phyloP scores from a whole-genome alignment of 2,888 invertebrate species.

The Isotomurus palustris region DNA sequence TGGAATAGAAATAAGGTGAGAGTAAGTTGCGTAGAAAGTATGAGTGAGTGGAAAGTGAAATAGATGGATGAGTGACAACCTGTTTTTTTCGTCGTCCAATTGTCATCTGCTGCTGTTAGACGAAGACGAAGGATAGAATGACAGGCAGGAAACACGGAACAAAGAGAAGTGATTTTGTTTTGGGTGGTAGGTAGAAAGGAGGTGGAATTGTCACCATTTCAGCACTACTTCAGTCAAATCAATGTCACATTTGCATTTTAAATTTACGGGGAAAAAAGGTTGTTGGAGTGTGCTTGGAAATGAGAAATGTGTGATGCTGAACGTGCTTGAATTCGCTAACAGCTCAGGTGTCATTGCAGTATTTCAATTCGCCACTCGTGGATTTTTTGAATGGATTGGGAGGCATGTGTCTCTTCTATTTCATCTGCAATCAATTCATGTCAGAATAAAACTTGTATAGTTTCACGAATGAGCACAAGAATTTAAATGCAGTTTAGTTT shows the following conservation, averaged over 20 bases:
- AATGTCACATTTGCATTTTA: slow-evolving; percentile 1
- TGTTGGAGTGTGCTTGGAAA: too few relatives aligned
- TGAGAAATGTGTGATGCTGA: slow-evolving; percentile 3
- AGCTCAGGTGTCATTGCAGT: too few relatives aligned
- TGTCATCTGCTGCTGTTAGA: too few relatives aligned
- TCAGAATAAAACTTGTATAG: too few relatives aligned
- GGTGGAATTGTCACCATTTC: not conserved
- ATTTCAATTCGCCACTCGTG: too few relatives aligned
- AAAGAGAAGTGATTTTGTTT: not conserved
- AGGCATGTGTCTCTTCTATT: too few relatives aligned
- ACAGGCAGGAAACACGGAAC: not conserved
- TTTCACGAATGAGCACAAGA: too few relatives aligned
- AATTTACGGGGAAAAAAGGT: not conserved
- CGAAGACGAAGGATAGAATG: too few relatives aligned
- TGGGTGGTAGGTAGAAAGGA: not conserved
- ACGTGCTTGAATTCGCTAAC: too few relatives aligned
- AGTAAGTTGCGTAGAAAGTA: not conserved
- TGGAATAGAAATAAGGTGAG: slow-evolving; percentile 6
- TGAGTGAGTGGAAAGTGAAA: not conserved
- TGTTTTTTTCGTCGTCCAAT: slow-evolving; percentile 3
- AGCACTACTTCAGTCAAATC: slow-evolving; percentile 1
- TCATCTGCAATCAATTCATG: too few relatives aligned
- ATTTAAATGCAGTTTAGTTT: too few relatives aligned
- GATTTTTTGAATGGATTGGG: too few relatives aligned
- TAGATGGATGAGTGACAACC: slow-evolving; percentile 3